Percentiles rank a stretch among this genome's conserved stretches.
Evolutionary conservation across 2,888 invertebrate genomes (phyloP).

Genomic region (Synergus japonicus): DNA sequence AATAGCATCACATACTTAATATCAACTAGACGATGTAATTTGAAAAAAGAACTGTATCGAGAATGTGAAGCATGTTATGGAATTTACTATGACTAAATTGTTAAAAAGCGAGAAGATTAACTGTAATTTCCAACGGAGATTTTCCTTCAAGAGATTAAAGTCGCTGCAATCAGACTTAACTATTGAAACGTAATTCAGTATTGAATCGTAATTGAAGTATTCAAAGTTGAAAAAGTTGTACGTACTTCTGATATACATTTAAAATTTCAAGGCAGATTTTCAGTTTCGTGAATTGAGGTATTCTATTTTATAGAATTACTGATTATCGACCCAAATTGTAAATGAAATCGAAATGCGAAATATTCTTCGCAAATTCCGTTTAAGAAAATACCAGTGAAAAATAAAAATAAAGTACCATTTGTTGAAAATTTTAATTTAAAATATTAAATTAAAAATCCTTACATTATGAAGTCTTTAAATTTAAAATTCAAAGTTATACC

Average conservation of each 20-base stretch:
- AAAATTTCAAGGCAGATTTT: background rate
- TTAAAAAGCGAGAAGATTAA: background rate
- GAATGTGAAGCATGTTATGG: background rate
- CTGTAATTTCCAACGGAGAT: background rate
- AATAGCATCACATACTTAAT: background rate
- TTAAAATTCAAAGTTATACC: background rate
- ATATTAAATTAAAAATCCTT: background rate
- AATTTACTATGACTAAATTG: background rate
- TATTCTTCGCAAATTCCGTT: no score
- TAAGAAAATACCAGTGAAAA: no score
- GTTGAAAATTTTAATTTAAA: background rate
- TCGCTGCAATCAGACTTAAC: background rate
- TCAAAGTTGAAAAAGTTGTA: background rate
- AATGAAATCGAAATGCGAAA: background rate
- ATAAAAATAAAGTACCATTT: no score
- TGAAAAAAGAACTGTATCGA: background rate
- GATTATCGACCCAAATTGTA: background rate
- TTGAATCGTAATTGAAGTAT: constrained; percentile 6
- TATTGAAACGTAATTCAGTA: background rate
- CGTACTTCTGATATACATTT: background rate
- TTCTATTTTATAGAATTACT: background rate
- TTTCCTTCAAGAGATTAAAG: background rate
- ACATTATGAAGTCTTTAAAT: background rate
- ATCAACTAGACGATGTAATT: background rate
- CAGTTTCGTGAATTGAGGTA: background rate